Conservation (phyloP, 2,797 vertebrate genomes). For the Falco peregrinus region DNA sequence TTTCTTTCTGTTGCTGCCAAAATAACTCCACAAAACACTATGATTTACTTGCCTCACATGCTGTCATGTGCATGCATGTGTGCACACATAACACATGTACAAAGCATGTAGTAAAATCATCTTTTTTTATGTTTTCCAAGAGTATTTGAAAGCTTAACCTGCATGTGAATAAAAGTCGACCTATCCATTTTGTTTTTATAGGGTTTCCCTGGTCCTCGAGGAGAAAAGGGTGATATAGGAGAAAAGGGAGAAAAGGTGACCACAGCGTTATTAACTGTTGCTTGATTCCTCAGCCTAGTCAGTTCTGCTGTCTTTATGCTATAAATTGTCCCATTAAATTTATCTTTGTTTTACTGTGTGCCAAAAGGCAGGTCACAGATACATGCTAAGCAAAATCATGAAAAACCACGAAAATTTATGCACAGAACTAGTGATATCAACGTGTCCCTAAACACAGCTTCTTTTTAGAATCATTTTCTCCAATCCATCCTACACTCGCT, state of each 20-base stretch:
- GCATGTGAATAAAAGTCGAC: slow-evolving; percentile 8
- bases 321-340: background rate
- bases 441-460: background rate
- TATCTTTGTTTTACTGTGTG: slow-evolving; percentile 63
- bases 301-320: slow-evolving; percentile 30
- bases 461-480: background rate
- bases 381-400: background rate
- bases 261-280: slow-evolving; percentile 44
- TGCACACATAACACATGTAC: background rate
- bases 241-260: slow-evolving; percentile 99
- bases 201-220: slow-evolving; percentile 96
- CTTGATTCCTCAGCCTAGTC: slow-evolving; percentile 43
- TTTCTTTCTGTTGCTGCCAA: background rate
- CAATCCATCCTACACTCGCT: background rate
- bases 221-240: slow-evolving; percentile 96
- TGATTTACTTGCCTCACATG: background rate
- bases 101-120: background rate
- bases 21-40: background rate
- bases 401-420: background rate
- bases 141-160: slow-evolving; percentile 11
- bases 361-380: slow-evolving; percentile 64
- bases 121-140: background rate
- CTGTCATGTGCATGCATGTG: background rate
- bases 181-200: slow-evolving; percentile 83
- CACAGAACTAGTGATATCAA: background rate